Percentiles rank a stretch among this genome's conserved stretches.
These are phyloP conservation scores for Leptura quadrifasciata DNA, from an alignment of 2,888 invertebrate genomes.

Conservation along the genomic window DNA sequence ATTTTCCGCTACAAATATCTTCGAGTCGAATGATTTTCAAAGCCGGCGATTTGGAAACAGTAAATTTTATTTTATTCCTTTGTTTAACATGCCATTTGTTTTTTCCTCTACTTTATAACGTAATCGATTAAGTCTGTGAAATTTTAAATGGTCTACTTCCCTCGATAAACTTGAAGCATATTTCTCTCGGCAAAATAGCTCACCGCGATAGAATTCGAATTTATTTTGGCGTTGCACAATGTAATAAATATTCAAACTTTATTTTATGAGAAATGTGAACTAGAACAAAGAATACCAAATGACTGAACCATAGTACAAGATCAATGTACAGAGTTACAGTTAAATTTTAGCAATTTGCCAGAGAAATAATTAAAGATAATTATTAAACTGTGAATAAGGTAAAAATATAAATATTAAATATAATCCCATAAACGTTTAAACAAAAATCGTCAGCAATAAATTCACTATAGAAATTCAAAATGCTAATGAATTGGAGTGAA, in stretches of 20 bases:
- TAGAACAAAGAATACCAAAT: too few relatives aligned
- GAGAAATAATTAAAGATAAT: too few relatives aligned
- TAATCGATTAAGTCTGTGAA: slow-evolving; percentile 49
- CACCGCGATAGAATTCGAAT: background rate
- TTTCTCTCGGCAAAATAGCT: slow-evolving; percentile 1
- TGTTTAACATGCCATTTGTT: slow-evolving; percentile 69
- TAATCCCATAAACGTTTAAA: too few relatives aligned
- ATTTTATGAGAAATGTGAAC: background rate
- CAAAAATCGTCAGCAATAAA: too few relatives aligned
- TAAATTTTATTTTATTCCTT: slow-evolving; percentile 69
- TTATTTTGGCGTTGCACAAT: background rate
- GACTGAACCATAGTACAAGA: too few relatives aligned
- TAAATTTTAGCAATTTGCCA: too few relatives aligned
- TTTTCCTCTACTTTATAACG: slow-evolving; percentile 57
- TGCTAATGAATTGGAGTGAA: too few relatives aligned
- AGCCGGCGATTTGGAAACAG: slow-evolving; percentile 67
- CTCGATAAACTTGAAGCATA: slow-evolving; percentile 19
- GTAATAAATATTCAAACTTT: too few relatives aligned
- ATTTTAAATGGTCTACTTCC: slow-evolving; percentile 35
- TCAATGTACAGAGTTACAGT: too few relatives aligned
- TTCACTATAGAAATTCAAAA: too few relatives aligned
- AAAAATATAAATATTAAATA: too few relatives aligned
- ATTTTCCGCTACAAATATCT: slow-evolving; percentile 64
- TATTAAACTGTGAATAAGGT: too few relatives aligned
- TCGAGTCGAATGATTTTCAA: slow-evolving; percentile 63